These are phyloP conservation scores for Naja naja DNA, from an alignment of 2,113 vertebrate species.

Conservation along the genomic window DNA sequence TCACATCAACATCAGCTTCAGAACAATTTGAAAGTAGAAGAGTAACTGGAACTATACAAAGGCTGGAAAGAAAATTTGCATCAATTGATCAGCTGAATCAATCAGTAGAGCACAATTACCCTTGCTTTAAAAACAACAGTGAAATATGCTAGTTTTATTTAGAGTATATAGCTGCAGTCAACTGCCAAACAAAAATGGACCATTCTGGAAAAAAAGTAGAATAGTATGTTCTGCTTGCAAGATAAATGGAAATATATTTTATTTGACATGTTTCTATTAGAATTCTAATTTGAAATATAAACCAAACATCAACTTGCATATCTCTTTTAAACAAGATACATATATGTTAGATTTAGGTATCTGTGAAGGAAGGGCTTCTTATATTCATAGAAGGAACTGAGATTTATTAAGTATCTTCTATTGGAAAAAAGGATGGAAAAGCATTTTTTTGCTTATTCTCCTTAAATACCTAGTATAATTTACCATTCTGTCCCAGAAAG, in stretches of 20 bases:
- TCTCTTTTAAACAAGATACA: neutral
- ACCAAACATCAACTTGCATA: neutral
- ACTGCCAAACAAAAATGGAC: neutral
- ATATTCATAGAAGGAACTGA: neutral
- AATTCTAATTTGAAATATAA: neutral
- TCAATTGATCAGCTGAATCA: neutral
- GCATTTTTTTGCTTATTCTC: neutral
- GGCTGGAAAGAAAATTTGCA: constrained; percentile 66
- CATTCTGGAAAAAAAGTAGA: neutral
- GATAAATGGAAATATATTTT: neutral
- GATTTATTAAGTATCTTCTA: neutral
- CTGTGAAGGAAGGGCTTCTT: neutral
- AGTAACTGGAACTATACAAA: constrained; percentile 92
- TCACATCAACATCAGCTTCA: constrained; percentile 85
- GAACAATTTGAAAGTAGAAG: constrained; percentile 92
- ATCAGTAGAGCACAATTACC: neutral
- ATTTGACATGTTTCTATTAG: neutral
- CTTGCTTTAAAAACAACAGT: neutral
- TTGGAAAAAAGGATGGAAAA: neutral
- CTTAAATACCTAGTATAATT: neutral
- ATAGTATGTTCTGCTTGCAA: neutral
- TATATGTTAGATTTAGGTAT: neutral
- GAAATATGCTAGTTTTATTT: neutral
- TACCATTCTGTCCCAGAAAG: neutral
- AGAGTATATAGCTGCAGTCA: neutral